phyloP scores from a whole-genome alignment of 2,797 vertebrate genomes.

The Argya squamiceps region DNA sequence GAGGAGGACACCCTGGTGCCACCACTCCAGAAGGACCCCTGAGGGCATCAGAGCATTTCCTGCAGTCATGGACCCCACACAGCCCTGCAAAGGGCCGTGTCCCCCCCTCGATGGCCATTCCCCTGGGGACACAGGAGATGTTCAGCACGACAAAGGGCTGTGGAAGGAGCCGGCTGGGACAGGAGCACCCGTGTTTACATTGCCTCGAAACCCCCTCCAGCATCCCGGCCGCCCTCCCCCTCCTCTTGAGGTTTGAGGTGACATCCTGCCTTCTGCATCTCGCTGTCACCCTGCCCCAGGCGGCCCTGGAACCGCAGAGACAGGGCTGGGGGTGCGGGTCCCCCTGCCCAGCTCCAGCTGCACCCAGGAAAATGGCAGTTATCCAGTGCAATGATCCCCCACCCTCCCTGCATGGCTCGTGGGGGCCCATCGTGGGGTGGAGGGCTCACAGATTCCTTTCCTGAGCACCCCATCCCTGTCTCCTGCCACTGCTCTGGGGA shows the following conservation, averaged over 20 bases:
- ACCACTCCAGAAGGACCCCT: rapidly evolving
- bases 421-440: rapidly evolving
- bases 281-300: background rate
- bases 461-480: background rate
- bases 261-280: conserved; percentile 43
- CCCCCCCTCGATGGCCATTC: rapidly evolving
- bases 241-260: conserved; percentile 64
- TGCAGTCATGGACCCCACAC: rapidly evolving
- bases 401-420: rapidly evolving
- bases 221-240: background rate
- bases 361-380: rapidly evolving
- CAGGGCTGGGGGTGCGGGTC: background rate
- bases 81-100: rapidly evolving
- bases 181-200: background rate
- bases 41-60: background rate
- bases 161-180: background rate
- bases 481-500: background rate
- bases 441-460: background rate
- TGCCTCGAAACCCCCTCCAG: background rate
- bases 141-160: background rate
- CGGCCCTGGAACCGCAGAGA: conserved; percentile 34
- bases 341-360: background rate
- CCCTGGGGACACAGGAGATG: rapidly evolving
- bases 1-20: background rate
- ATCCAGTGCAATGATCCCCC: rapidly evolving